These are phyloP conservation scores for Lasioglossum morio DNA, from an alignment of 2,888 invertebrate genomes.

Conservation along the genomic window DNA sequence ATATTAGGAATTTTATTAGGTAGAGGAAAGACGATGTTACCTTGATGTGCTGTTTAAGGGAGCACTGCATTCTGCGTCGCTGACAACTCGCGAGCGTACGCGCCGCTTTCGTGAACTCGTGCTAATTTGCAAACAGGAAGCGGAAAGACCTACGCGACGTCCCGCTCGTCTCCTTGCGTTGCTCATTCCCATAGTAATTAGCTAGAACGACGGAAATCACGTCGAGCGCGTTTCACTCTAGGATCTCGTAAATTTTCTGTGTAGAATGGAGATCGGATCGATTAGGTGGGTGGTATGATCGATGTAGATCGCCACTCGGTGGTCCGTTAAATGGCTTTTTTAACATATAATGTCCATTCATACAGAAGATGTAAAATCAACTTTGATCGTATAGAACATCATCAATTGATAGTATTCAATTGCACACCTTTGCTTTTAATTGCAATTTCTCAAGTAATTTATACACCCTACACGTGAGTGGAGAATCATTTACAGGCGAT, in stretches of 20 bases:
- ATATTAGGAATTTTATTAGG: neutral
- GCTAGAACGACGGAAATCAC: neutral
- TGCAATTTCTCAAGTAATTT: neutral
- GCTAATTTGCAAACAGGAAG: constrained; percentile 65
- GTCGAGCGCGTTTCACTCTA: neutral
- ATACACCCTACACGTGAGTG: neutral
- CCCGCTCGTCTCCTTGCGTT: constrained; percentile 3
- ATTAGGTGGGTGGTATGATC: neutral
- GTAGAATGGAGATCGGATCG: neutral
- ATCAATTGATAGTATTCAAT: neutral
- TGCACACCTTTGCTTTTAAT: neutral
- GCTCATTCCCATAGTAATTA: constrained; percentile 1
- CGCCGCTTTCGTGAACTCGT: constrained; percentile 55
- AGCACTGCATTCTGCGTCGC: constrained; percentile 37
- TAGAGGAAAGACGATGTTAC: neutral
- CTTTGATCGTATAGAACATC: neutral
- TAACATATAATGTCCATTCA: neutral
- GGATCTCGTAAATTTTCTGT: neutral
- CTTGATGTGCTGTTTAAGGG: neutral
- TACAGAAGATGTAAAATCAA: neutral
- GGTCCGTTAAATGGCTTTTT: neutral
- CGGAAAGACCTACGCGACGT: constrained; percentile 31
- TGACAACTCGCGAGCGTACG: constrained; percentile 73
- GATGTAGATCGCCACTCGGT: neutral
- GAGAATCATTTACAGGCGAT: neutral